Evolutionary conservation across 2,113 vertebrate genomes (phyloP).

Genomic region (Stomatorhinus ivindoensis): DNA sequence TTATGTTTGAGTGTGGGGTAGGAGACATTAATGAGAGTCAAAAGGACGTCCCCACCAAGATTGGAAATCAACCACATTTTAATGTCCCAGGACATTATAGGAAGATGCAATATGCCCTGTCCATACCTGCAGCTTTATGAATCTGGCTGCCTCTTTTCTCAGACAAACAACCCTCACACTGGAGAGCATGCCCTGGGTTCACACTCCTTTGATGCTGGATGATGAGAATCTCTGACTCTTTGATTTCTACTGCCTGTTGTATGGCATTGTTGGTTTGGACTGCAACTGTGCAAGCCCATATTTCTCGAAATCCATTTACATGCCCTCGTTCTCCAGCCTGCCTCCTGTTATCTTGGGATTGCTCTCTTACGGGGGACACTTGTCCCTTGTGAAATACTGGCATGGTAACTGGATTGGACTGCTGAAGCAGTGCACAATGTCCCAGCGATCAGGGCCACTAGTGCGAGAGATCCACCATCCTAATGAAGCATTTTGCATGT

Average conservation of each 20-base stretch:
- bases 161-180: neutral
- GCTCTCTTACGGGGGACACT: neutral
- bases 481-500: slow-evolving; percentile 47
- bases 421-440: slow-evolving; percentile 26
- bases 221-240: neutral
- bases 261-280: neutral
- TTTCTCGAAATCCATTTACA: neutral
- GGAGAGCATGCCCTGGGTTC: neutral
- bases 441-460: slow-evolving; percentile 33
- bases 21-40: neutral
- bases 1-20: neutral
- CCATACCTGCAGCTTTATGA: neutral
- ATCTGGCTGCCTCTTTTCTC: neutral
- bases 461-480: slow-evolving; percentile 44
- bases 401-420: neutral
- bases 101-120: neutral
- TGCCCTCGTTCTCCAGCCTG: neutral
- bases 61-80: neutral
- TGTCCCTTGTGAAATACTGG: neutral
- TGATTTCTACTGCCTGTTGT: neutral
- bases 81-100: neutral
- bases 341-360: neutral
- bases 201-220: neutral
- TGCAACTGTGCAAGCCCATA: neutral
- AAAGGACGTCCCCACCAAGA: neutral